Evolutionary conservation across 2,797 vertebrate genomes (phyloP), one percentile per base, ranked within the genome.

Genomic region (Bufotes viridis): DNA sequence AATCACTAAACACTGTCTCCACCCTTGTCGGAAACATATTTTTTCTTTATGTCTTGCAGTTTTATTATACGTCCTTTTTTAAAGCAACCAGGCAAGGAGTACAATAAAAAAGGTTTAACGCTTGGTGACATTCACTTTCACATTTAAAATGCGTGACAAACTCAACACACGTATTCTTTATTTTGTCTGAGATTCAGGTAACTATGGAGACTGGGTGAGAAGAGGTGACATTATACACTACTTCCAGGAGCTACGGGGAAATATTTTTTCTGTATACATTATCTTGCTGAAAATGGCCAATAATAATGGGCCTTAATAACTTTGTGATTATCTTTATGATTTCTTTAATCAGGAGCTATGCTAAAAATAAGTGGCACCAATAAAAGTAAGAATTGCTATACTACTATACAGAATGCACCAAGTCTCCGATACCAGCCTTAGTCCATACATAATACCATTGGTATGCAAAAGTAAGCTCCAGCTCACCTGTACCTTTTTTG

Each of bases 121-220:
- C 75, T 79, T 84, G 60, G 75, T 88, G 81, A 67, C 49, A 84
- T 78, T 69, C 74, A 70, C 81, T 69, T 63, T 53, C 57, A 26
- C 22, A 11, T 65, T 85, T 49, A 75, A 53, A 81, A 53, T 53
- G 65, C 34, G n/a, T 87, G 86, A 87, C 61, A 85, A 80, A 78
- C 57, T 80, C 55, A 81, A 53, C 82, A 75, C 82, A 42, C 78
- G 75, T 75, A 58, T 87, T 78, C 63, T 67, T 84, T 84, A 88
- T 80, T 79, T 65, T 86, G 49, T 89, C 84, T 78, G 22, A 69
- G 67, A 75, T 65, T 86, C 81, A 63, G 75, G 84, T 89, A 89
- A 58, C 88, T 81, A 89, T 89, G 84, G 88, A 70, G 70, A 82
- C 79, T 55, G 24, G 81, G 82, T 72, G 51, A 89, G 70, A 86